Conservation (phyloP, 1,140 invertebrate species). For the Microvelia longipes region DNA sequence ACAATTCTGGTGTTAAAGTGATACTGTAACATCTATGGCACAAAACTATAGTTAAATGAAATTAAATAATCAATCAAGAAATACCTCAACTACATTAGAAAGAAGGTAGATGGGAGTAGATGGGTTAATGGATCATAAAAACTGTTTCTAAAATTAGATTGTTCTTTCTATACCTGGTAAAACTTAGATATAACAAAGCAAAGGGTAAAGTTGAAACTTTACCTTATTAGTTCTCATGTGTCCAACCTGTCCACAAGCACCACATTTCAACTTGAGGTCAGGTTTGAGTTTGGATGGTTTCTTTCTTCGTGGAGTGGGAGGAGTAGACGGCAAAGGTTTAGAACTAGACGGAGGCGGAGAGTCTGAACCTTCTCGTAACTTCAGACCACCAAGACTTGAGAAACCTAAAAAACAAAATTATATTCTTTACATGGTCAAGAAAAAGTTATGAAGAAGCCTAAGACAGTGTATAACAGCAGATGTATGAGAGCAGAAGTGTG, state of each 20-base stretch:
- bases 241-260: conserved; percentile 80
- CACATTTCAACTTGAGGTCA: conserved; percentile 82
- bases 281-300: conserved; percentile 24
- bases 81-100: too few relatives aligned
- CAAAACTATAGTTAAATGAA: too few relatives aligned
- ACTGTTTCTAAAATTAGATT: too few relatives aligned
- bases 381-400: conserved; percentile 4
- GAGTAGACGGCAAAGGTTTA: conserved; percentile 11
- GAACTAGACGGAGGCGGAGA: conserved; percentile 9
- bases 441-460: background rate
- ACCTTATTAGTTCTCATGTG: conserved; percentile 82
- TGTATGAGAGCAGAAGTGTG: too few relatives aligned
- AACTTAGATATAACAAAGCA: background rate
- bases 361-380: conserved; percentile 11
- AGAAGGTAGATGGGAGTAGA: too few relatives aligned
- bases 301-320: conserved; percentile 11
- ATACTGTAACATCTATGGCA: too few relatives aligned
- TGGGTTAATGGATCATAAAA: too few relatives aligned
- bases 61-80: too few relatives aligned
- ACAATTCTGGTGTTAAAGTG: too few relatives aligned
- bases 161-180: too few relatives aligned
- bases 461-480: background rate
- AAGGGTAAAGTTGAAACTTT: background rate
- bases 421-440: too few relatives aligned
- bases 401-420: background rate